Conservation (phyloP, 2,113 vertebrate species). For the Urocitellus parryii region DNA sequence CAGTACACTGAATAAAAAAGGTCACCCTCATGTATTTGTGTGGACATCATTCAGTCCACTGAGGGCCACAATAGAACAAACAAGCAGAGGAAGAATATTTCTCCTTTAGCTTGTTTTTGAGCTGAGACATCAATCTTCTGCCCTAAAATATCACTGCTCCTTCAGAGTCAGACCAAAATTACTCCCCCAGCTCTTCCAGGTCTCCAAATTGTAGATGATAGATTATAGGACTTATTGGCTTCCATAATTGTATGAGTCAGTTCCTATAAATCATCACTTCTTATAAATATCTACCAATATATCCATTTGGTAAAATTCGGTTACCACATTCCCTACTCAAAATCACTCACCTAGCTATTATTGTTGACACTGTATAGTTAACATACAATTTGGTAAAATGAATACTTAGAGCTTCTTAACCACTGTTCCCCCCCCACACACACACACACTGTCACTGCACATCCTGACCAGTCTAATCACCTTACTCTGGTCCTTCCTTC, state of each 20-base stretch:
- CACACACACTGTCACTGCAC: not conserved
- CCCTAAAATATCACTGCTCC: not conserved
- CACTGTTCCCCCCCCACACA: not conserved
- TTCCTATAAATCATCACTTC: not conserved
- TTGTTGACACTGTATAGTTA: not conserved
- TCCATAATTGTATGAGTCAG: too few relatives aligned
- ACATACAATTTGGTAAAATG: constrained; percentile 8
- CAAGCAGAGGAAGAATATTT: not conserved
- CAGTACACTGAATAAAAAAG: not conserved
- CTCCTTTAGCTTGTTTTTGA: not conserved
- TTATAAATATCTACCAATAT: not conserved
- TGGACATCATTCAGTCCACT: not conserved
- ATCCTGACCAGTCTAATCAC: not conserved
- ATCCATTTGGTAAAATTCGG: not conserved
- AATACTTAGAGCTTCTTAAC: not conserved
- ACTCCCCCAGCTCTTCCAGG: too few relatives aligned
- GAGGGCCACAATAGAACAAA: not conserved
- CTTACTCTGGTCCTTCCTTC: not conserved
- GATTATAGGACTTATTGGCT: not conserved
- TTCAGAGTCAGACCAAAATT: not conserved
- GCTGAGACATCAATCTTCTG: not conserved
- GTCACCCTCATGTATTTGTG: not conserved
- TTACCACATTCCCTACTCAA: not conserved
- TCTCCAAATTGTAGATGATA: not conserved
- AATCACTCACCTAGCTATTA: not conserved